These are phyloP conservation scores for Litoditis marina DNA, from an alignment of 2,888 invertebrate species.

Conservation along the genomic window DNA sequence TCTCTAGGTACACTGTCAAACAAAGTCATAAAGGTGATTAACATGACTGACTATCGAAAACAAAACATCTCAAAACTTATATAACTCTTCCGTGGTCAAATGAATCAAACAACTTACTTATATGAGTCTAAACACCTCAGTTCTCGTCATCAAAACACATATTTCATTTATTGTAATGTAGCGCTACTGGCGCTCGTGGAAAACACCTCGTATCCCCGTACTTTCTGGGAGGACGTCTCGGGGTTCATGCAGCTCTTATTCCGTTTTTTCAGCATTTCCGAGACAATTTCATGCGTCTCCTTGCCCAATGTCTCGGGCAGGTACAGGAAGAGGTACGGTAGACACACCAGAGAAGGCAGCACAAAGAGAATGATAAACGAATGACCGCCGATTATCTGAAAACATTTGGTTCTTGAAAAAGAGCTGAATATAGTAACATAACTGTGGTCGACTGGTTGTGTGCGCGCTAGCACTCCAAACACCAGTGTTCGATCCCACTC, in stretches of 20 bases:
- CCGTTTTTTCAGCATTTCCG: conserved; percentile 24
- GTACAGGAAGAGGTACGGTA: conserved; percentile 45
- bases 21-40: no score
- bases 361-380: conserved; percentile 48
- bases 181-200: conserved; percentile 11
- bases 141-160: no score
- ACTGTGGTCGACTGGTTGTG: not conserved
- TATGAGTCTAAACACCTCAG: no score
- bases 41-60: no score
- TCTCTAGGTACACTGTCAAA: no score
- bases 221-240: conserved; percentile 3
- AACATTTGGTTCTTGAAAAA: no score
- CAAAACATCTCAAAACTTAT: no score
- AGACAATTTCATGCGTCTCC: conserved; percentile 41
- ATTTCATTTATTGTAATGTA: conserved; percentile 8
- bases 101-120: no score
- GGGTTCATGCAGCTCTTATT: conserved; percentile 7
- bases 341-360: conserved; percentile 44
- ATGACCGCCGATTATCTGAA: conserved; percentile 49
- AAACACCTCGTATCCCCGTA: conserved; percentile 12
- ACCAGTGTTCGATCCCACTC: no score
- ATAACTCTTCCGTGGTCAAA: no score
- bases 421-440: no score
- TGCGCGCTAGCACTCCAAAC: no score
- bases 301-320: conserved; percentile 51